Base-by-base conservation (phyloP, 2,888 invertebrate species). In the Hofmannophila pseudospretella region DNA sequence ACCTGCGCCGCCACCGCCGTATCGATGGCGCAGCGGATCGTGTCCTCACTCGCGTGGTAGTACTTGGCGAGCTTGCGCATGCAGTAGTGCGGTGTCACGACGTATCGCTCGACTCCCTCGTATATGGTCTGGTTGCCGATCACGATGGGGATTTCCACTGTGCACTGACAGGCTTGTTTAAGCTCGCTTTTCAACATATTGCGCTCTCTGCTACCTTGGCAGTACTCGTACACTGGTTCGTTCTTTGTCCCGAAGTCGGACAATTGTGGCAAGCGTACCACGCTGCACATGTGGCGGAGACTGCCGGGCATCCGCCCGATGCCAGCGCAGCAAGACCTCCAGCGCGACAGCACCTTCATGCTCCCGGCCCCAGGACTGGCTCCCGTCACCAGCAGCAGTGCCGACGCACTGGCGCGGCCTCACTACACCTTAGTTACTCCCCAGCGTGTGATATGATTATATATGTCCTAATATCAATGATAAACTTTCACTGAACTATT, bases 31-130 rank as follows among this genome's bases (percentile, higher is more conserved):
- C 94, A 91, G 55, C 94, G 86, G 30, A 99, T 88, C 14, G 96
- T 88, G 49, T 94, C 93, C 66, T 92, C 89, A 52, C 94, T 93
- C 0, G 99, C 98, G 78, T 97, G 95, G 67, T 96, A 96, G 78
- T 93, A 99, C 70, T 96, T 93, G 12, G 99, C 98, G 36, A 99
- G 81, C 65, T 94, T 94, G 49, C 92, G 91, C 47, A 90, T 78
- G 73, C 99, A 98, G 69, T 98, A 91, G 68, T 97, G 98, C 2
- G 98, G 98, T 96, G 91, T 89, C 66, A 90, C 88, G 90, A 99
- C 98, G 67, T 92, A 92, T 53, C 89, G 89, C 35, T 92, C 91
- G 58, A 92, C 89, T 41, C 93, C 89, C 0, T 95, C 94, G 54
- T 89, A 90, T 52, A 94, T 91, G 66, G 93, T 93, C 74, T 98